Conservation (phyloP, 2,888 invertebrate genomes). For the Platerodrilus igneus region DNA sequence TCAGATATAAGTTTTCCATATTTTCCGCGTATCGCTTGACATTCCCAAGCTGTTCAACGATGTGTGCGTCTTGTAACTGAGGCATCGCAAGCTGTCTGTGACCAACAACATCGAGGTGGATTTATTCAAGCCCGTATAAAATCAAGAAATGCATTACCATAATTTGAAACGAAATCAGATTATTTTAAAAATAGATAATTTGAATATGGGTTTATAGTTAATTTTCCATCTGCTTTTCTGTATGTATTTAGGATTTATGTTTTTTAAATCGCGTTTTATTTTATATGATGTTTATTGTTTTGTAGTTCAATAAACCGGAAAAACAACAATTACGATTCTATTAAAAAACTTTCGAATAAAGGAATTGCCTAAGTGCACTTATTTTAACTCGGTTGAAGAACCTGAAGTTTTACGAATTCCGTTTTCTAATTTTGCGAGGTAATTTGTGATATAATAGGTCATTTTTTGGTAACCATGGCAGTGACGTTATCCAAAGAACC, state of each 20-base stretch:
- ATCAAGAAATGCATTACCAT: background rate
- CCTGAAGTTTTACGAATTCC: background rate
- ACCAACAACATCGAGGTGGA: no score
- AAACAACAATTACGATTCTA: background rate
- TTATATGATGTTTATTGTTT: background rate
- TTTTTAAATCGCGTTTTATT: background rate
- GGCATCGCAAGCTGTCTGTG: conserved; percentile 4
- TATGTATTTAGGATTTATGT: no score
- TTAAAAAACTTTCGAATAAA: background rate
- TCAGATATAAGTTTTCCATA: background rate
- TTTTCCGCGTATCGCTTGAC: background rate
- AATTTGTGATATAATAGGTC: background rate
- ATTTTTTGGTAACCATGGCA: background rate
- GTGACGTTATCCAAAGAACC: no score
- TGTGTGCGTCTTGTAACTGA: background rate
- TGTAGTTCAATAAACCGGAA: background rate
- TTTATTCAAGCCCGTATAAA: conserved; percentile 4
- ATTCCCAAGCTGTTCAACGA: conserved; percentile 2
- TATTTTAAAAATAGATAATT: background rate
- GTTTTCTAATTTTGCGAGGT: background rate
- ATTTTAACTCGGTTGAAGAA: background rate
- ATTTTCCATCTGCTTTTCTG: background rate
- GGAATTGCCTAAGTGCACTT: background rate
- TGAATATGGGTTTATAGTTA: background rate
- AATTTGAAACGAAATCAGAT: background rate